Evolutionary conservation across 2,113 vertebrate genomes (phyloP), one percentile per base, ranked within the genome.

Genomic region (Calypte anna): DNA sequence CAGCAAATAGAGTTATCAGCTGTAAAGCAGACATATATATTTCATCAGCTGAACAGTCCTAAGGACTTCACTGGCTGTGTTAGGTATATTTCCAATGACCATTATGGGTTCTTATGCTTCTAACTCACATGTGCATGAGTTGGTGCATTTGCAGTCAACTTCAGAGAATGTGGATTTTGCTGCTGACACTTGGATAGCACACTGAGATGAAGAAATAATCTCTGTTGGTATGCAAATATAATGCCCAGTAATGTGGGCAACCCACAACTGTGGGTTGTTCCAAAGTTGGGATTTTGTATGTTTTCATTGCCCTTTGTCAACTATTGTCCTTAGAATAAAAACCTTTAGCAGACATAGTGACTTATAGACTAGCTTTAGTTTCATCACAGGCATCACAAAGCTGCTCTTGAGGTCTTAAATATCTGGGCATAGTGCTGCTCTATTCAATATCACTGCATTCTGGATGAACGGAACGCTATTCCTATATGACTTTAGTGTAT

Each of bases 391-490:
- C 10, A 22, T 67, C 36, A 57, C 43, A 78, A 88, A 81, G 13
- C 14, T 73, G 9, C 17, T 80, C 21, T 22, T 10, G 28, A 88
- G 28, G 17, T 68, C 27, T 87, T 17, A 44, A 16, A 46, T 62
- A 33, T 2, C 31, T 74, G 80, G 57, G 9, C 9, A 76, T n/a
- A 58, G 46, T n/a, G 61, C 20, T 82, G 28, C 64, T 44, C 7
- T 0, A 0, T 44, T 46, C 50, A 69, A 10, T 48, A 28, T 30
- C 61, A 23, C 57, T 84, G 53, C 51, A 36, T 61, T 77, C 15
- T 28, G n/a, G 40, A 82, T 46, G 33, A 91, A 67, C 0, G 0
- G 51, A 36, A 44, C 0, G 1, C 23, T 36, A 12, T 51, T 59
- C 33, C 48, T 87, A 11, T 50, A 51, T 7, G 30, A 53, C 28